Conservation (phyloP, 1,140 invertebrate species). For the Hylaeus volcanicus region DNA sequence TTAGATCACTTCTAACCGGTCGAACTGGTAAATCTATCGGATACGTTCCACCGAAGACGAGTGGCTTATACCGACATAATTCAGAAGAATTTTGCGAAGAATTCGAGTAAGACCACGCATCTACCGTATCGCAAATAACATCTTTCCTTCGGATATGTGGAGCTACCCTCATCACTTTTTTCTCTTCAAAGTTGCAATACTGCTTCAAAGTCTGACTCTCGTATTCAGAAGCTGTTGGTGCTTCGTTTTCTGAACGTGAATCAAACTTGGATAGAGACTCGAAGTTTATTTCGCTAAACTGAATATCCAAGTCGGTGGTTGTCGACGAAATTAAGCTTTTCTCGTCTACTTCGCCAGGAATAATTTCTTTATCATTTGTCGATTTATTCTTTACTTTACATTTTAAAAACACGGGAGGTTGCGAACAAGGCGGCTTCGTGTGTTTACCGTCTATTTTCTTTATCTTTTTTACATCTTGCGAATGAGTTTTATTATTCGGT, state of each 20-base stretch:
- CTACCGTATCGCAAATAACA: slow-evolving; percentile 83
- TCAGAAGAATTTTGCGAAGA: slow-evolving; percentile 27
- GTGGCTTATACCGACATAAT: slow-evolving; percentile 80
- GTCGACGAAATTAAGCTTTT: slow-evolving; percentile 9
- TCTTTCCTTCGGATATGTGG: slow-evolving; percentile 79
- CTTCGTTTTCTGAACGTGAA: slow-evolving; percentile 45
- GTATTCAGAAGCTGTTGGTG: neutral
- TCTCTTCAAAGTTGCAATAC: slow-evolving; percentile 77
- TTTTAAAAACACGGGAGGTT: slow-evolving; percentile 72
- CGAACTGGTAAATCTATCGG: slow-evolving; percentile 86
- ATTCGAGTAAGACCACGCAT: slow-evolving; percentile 79
- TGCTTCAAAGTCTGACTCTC: slow-evolving; percentile 68
- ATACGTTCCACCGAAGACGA: slow-evolving; percentile 90
- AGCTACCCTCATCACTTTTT: slow-evolving; percentile 75
- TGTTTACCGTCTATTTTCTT: slow-evolving; percentile 61
- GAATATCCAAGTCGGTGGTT: slow-evolving; percentile 79
- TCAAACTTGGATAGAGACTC: slow-evolving; percentile 58
- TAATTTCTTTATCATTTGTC: slow-evolving; percentile 32
- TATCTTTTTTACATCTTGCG: slow-evolving; percentile 49
- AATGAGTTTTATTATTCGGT: slow-evolving; percentile 27
- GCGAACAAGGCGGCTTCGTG: slow-evolving; percentile 66
- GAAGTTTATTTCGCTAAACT: slow-evolving; percentile 68
- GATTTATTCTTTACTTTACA: slow-evolving; percentile 66
- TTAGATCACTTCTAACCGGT: slow-evolving; percentile 40
- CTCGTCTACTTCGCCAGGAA: slow-evolving; percentile 14